Percentiles rank a stretch among this genome's conserved stretches.
phyloP scores from a whole-genome alignment of 2,113 vertebrate genomes.

The Lagopus muta region DNA sequence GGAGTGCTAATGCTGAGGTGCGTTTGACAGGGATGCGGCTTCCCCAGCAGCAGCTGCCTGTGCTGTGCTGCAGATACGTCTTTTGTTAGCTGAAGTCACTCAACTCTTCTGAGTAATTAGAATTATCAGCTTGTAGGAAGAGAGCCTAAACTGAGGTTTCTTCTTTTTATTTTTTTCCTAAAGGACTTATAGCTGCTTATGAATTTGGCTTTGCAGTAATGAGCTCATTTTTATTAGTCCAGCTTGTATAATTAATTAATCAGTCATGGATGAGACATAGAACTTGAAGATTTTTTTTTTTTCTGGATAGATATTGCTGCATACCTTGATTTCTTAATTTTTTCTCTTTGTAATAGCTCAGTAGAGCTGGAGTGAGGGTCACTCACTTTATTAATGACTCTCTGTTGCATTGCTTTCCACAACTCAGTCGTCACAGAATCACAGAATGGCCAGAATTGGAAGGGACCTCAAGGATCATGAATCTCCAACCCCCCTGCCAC shows the following conservation, averaged over 20 bases:
- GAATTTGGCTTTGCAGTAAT: conserved; percentile 20
- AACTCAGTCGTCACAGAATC: not conserved
- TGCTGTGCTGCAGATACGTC: not conserved
- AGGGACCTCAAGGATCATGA: no score
- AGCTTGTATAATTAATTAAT: conserved; percentile 27
- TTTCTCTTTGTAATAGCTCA: not conserved
- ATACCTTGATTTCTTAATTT: not conserved
- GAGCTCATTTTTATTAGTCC: not conserved
- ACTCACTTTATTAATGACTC: not conserved
- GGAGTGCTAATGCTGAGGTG: not conserved
- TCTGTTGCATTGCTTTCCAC: conserved; percentile 12
- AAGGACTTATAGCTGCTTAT: not conserved
- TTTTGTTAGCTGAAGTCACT: not conserved
- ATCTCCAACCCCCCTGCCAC: no score
- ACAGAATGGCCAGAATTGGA: no score
- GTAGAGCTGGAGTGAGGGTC: not conserved
- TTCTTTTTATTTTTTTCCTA: not conserved
- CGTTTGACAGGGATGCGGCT: not conserved
- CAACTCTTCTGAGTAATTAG: not conserved
- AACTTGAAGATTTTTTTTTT: conserved; percentile 12
- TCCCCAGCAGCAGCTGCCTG: not conserved
- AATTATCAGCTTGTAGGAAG: conserved; percentile 21
- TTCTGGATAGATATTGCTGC: not conserved
- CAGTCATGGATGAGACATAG: not conserved
- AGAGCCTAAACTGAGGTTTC: not conserved